These are phyloP conservation scores for Cactoblastis cactorum DNA, from an alignment of 2,888 invertebrate species.

Conservation along the genomic window DNA sequence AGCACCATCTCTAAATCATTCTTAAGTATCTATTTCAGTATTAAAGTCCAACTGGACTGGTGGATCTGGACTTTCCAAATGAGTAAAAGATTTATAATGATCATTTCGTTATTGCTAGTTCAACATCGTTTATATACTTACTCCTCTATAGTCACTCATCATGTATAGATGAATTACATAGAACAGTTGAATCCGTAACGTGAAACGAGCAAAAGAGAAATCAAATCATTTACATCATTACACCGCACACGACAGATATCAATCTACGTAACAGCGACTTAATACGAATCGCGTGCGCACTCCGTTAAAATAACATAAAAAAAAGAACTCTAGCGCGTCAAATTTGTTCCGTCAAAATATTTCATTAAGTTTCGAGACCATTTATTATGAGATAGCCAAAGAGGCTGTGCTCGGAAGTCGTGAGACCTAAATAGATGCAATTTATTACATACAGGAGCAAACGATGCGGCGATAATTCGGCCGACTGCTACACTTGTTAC, in stretches of 20 bases:
- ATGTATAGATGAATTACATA: conserved; percentile 1
- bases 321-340: conserved; percentile 9
- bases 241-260: conserved; percentile 12
- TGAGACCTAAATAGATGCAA: conserved; percentile 59
- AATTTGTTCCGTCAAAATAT: conserved; percentile 18
- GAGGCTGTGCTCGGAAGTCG: conserved; percentile 32
- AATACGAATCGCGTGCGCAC: conserved; percentile 11
- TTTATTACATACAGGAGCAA: conserved; percentile 57
- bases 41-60: not conserved
- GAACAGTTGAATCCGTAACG: not conserved
- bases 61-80: not conserved
- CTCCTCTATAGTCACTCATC: too few relatives aligned
- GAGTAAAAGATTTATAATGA: not conserved
- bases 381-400: conserved; percentile 9
- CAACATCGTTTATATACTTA: not conserved
- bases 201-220: conserved; percentile 5
- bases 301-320: conserved; percentile 12
- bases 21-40: not conserved
- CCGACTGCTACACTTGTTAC: conserved; percentile 23
- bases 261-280: conserved; percentile 11
- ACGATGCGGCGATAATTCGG: conserved; percentile 48
- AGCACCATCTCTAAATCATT: not conserved
- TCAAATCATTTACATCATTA: conserved; percentile 12
- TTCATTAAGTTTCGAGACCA: conserved; percentile 17
- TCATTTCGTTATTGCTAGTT: not conserved